Base-by-base conservation (phyloP, 2,797 vertebrate genomes). In the Enteromius fasciolatus region DNA sequence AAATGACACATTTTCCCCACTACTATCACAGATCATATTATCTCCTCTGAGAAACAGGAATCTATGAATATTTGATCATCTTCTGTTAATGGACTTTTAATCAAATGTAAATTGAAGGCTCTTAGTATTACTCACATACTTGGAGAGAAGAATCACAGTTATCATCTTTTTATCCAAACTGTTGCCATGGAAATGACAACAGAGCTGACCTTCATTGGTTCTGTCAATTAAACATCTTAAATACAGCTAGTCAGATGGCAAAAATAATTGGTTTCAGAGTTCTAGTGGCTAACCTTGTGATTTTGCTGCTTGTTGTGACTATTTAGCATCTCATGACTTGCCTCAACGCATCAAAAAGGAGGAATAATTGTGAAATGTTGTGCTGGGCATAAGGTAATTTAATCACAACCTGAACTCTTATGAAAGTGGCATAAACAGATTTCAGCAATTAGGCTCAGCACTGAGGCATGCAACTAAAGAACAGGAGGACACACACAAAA, bases 71-170 rank as follows among this genome's bases (percentile, higher is more conserved):
- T 90, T 87, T 89, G 79, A 90, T 86, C 57, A 84, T 68, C 14
- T n/a, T 75, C 82, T 48, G 81, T 88, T 91, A 90, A 92, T 90
- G 87, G 83, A 86, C 63, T 90, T 75, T 46, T 85, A 88, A 91
- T 92, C 87, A 89, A 89, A 91, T 85, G 78, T 83, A 41, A 91
- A 90, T 85, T 83, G 88, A 88, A 87, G 61, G 82, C 76, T 89
- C 82, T 81, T 36, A 57, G 11, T 41, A 41, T 61, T 72, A 54
- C 20, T 57, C 82, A 82, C 83, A 50, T 54, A 48, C 44, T 20
- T 50, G 50, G 41, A 78, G 84, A 78, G 54, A 84, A 63, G 18
- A 63, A 46, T 78, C 18, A 5, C 54, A 63, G 48, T 50, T 79
- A 57, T 78, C 76, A 1, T 66, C 36, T 59, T 41, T 59, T 52